Evolutionary conservation across 2,113 vertebrate species (phyloP), one percentile per base, ranked within the genome.

Genomic region (Ctenodactylus gundi): DNA sequence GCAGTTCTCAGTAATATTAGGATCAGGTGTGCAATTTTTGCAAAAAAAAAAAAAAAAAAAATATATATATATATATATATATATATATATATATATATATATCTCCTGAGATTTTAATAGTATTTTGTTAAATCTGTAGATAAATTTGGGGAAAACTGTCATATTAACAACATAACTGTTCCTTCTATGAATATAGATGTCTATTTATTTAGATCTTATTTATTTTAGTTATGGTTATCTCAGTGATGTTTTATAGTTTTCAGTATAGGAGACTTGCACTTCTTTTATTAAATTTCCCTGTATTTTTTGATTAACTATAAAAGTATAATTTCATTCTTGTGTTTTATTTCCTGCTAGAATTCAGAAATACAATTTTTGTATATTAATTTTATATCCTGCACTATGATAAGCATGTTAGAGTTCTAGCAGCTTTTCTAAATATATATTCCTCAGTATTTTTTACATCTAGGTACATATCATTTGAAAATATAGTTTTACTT

Each of bases 191-290:
- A 60, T 44, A 46, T 57, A 13, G 15, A 58, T 85, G 34, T 51
- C 29, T 81, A 84, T 67, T 6, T 55, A 78, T 70, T 83, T n/a
- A n/a, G n/a, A n/a, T n/a, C n/a, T n/a, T n/a, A n/a, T n/a, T n/a
- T 65, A 64, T 58, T 91, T 91, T 44, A n/a, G 60, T 34, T n/a
- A 80, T 73, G 34, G 39, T 88, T 88, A 89, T 80, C 85, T 85
- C 58, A 93, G 65, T 7, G 29, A 68, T 27, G 44, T 46, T 46
- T 29, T 21, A 39, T 23, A 70, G 7, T 36, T 67, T 80, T 65
- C 9, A n/a, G 39, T 68, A 34, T 49, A 55, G 11, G 90, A 55
- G 27, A 31, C 55, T 51, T 83, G 12, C 3, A 36, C 20, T 90
- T 64, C 2, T 68, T 84, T 84, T 51, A 20, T 65, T 88, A 85